Percentiles rank a stretch among this genome's conserved stretches.
Conservation (phyloP, 2,113 vertebrate species). For the Kryptolebias marmoratus region DNA sequence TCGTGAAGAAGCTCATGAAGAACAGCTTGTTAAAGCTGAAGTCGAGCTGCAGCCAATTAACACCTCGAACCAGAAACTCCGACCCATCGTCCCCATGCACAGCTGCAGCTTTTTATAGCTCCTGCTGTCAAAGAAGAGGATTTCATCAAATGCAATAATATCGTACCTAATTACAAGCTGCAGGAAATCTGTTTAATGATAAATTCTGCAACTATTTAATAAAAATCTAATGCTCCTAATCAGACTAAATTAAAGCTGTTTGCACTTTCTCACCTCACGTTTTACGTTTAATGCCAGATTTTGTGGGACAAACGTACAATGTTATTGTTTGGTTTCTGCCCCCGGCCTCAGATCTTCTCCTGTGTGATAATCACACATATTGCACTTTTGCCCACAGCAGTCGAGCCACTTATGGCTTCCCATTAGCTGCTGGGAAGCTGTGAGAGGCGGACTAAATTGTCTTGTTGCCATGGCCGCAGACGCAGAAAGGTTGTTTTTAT, state of each 20-base stretch:
- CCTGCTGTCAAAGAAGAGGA: background rate
- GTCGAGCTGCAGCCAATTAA: background rate
- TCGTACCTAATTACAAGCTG: background rate
- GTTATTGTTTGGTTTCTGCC: background rate
- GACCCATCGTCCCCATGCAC: background rate
- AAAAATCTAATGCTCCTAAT: too few species aligned
- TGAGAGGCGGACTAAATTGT: slow-evolving; percentile 40
- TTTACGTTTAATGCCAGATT: background rate
- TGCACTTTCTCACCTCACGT: background rate
- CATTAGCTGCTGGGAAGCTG: slow-evolving; percentile 36
- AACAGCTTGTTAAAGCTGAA: background rate
- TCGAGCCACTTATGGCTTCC: slow-evolving; percentile 41
- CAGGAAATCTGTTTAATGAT: too few species aligned
- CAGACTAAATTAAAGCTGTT: too few species aligned
- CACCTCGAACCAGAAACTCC: background rate
- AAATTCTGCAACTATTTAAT: too few species aligned
- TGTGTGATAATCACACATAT: slow-evolving; percentile 48
- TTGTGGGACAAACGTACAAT: background rate
- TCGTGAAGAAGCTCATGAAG: too few species aligned
- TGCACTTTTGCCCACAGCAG: slow-evolving; percentile 46
- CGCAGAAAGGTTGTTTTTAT: slow-evolving; percentile 19
- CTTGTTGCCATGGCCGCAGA: slow-evolving; percentile 60
- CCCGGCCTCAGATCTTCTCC: background rate
- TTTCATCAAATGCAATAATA: background rate
- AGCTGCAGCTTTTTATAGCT: background rate